Evolutionary conservation across 2,113 vertebrate species (phyloP).

Genomic region (Rallus limicola): DNA sequence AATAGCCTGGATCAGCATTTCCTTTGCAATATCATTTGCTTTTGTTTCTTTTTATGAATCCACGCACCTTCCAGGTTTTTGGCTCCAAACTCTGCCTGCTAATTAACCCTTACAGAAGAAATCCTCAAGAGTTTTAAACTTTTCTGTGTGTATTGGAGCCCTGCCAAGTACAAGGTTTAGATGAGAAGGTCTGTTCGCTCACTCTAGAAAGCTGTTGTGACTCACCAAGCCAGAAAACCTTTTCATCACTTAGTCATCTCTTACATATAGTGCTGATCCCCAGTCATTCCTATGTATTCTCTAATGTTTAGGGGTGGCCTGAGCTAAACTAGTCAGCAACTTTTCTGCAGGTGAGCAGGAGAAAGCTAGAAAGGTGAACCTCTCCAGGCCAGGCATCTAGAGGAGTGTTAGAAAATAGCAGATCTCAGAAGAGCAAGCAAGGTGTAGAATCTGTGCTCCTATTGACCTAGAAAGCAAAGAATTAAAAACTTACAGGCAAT

Average conservation of each 20-base stretch:
- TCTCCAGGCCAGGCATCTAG: background rate
- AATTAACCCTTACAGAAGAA: slow-evolving; percentile 45
- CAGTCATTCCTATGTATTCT: background rate
- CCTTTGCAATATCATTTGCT: background rate
- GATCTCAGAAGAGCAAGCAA: background rate
- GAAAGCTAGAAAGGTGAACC: background rate
- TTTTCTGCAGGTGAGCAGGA: background rate
- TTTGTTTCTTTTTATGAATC: slow-evolving; percentile 28
- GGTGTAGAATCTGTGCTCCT: background rate
- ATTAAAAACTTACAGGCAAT: background rate
- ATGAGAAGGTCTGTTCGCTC: slow-evolving; percentile 6
- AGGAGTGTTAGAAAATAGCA: background rate
- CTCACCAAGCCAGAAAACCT: background rate
- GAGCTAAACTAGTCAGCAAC: background rate
- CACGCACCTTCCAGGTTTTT: slow-evolving; percentile 36
- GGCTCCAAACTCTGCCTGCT: slow-evolving; percentile 16
- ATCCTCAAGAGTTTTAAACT: slow-evolving; percentile 1
- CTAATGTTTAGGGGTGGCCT: background rate
- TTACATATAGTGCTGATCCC: background rate
- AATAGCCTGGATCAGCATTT: background rate
- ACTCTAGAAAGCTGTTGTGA: background rate
- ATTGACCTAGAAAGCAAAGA: background rate
- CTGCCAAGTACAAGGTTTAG: background rate
- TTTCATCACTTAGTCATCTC: background rate
- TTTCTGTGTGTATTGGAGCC: slow-evolving; percentile 7